Evolutionary conservation across 2,888 invertebrate genomes (phyloP), one percentile per base, ranked within the genome.

Genomic region (Drosophila formosana): DNA sequence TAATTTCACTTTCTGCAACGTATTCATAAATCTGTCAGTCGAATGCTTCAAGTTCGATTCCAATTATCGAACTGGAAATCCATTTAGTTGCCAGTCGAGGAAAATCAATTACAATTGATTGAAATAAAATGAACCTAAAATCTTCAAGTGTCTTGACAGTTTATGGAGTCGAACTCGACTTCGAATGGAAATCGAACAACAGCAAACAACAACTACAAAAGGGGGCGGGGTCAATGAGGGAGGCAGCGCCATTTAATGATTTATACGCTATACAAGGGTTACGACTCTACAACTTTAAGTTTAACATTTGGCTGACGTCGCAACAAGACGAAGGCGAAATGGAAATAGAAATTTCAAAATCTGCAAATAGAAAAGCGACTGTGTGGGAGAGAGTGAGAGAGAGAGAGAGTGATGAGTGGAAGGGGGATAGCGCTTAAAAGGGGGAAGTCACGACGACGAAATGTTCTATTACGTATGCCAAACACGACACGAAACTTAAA

Each of bases 401-500:
- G 2, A 13, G 7, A 41, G 39, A 3, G 39, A 13, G 39, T 7
- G 13, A n/a, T 13, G 13, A n/a, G 39, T 7, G 13, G 7, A 3
- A 39, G 7, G 56, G 30, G 26, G 23, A 13, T 63, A 41, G 43
- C 56, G 64, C 52, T 57, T 57, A 53, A 63, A 66, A 67, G 46
- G 55, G 57, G 55, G 63, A 57, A 56, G 69, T 52, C 66, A 72
- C 68, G 66, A 50, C 52, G 50, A 50, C 52, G 50, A 66, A 77
- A 88, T 67, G 58, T 83, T 75, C 66, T 67, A 86, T 89, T 86
- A 85, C 78, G 89, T 88, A 87, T 89, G 82, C 86, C 89, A 77
- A 82, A 82, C 86, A 87, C 89, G 89, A 75, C 79, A 71, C 70
- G 80, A 87, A 87, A 87, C 89, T 89, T 87, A 87, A 87, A 89